These are phyloP conservation scores for Carcina quercana DNA, from an alignment of 2,888 invertebrate genomes.

Conservation along the genomic window DNA sequence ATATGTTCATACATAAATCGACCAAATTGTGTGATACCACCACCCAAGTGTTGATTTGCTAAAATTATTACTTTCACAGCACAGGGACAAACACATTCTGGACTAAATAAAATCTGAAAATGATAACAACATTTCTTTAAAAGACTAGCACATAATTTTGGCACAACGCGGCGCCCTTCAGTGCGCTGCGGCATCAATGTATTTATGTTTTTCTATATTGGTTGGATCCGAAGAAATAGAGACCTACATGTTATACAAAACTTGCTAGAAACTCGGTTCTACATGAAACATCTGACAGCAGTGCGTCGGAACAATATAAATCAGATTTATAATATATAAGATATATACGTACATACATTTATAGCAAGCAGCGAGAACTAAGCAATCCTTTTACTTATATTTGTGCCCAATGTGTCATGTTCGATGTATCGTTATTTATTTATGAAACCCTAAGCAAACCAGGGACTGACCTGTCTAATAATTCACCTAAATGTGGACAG, in stretches of 20 bases:
- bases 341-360: constrained; percentile 2
- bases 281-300: too few relatives aligned
- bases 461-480: constrained; percentile 54
- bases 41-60: constrained; percentile 66
- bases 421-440: constrained; percentile 69
- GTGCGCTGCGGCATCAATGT: constrained; percentile 64
- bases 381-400: constrained; percentile 55
- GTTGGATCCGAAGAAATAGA: too few relatives aligned
- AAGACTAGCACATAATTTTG: constrained; percentile 74
- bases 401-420: constrained; percentile 74
- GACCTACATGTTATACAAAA: too few relatives aligned
- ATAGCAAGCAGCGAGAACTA: constrained; percentile 55
- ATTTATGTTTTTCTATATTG: too few relatives aligned
- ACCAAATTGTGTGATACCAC: constrained; percentile 45
- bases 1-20: too few relatives aligned
- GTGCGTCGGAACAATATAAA: too few relatives aligned
- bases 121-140: constrained; percentile 70
- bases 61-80: constrained; percentile 62
- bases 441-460: constrained; percentile 58
- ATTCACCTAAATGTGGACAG: constrained; percentile 61
- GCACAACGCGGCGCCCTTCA: constrained; percentile 64
- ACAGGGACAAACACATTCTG: constrained; percentile 71
- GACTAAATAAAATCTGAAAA: constrained; percentile 74
- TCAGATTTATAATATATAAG: constrained; percentile 36
- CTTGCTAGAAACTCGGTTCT: too few relatives aligned